phyloP scores from a whole-genome alignment of 2,113 vertebrate species.

The Sapajus apella region DNA sequence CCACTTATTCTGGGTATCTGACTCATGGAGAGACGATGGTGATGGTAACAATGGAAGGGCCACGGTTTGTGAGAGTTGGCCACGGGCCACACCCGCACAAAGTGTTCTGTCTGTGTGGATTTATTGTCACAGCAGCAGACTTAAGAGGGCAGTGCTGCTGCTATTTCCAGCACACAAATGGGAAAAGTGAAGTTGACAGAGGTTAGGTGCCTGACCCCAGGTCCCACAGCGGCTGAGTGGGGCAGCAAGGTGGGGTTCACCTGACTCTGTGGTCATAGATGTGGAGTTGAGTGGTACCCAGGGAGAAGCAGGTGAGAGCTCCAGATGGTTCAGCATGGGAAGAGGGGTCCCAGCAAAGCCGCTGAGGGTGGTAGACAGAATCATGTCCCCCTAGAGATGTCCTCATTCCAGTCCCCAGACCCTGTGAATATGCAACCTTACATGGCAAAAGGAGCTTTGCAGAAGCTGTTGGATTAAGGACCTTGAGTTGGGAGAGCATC shows the following conservation, averaged over 20 bases:
- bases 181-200: neutral
- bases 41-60: neutral
- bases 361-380: neutral
- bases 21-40: rapidly evolving
- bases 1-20: too few relatives aligned
- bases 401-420: too few relatives aligned
- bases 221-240: too few relatives aligned
- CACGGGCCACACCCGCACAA: rapidly evolving
- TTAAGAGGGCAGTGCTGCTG: neutral
- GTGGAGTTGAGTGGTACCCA: rapidly evolving
- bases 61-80: rapidly evolving
- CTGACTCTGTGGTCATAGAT: neutral
- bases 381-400: rapidly evolving
- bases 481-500: neutral
- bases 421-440: neutral
- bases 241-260: neutral
- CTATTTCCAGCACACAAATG: too few relatives aligned
- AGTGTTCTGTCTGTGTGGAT: rapidly evolving
- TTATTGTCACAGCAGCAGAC: rapidly evolving
- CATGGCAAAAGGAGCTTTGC: too few relatives aligned
- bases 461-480: neutral
- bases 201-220: neutral
- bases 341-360: neutral
- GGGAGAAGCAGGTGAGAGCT: neutral
- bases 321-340: neutral